Percentiles rank a stretch among this genome's conserved stretches.
Conservation (phyloP, 2,888 invertebrate genomes). For the Scaptomyza reducta region DNA sequence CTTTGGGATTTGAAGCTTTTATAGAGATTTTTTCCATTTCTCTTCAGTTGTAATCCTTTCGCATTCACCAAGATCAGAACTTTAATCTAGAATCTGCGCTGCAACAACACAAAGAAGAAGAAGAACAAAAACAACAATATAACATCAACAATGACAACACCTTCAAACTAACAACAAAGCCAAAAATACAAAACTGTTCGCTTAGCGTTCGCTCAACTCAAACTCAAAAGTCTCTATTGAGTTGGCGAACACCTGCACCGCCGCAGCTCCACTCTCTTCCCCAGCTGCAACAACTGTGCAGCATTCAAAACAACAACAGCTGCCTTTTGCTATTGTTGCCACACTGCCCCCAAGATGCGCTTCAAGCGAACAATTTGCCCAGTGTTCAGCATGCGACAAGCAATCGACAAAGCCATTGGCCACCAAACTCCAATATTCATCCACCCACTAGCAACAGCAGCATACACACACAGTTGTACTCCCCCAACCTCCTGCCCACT, state of each 20-base stretch:
- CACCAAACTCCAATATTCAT: constrained; percentile 1
- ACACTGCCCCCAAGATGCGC: constrained; percentile 39
- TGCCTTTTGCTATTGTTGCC: constrained; percentile 50
- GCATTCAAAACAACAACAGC: constrained; percentile 41
- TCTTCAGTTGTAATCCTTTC: constrained; percentile 2
- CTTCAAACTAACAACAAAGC: neutral
- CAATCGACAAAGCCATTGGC: constrained; percentile 36
- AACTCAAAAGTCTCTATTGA: constrained; percentile 18
- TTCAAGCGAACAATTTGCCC: constrained; percentile 62
- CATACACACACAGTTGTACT: constrained; percentile 1
- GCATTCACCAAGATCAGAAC: constrained; percentile 11
- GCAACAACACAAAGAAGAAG: neutral
- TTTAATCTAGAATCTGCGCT: constrained; percentile 17
- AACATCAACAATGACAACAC: constrained; percentile 53
- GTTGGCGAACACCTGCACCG: neutral
- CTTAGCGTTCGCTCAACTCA: no score
- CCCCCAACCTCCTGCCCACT: neutral
- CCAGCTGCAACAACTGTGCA: constrained; percentile 16
- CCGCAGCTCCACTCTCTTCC: neutral
- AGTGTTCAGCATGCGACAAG: constrained; percentile 58
- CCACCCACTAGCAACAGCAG: constrained; percentile 1
- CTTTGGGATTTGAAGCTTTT: neutral
- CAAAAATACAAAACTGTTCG: constrained; percentile 37
- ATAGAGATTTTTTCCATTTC: neutral
- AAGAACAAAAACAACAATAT: constrained; percentile 17